Conservation (phyloP, 2,888 invertebrate genomes). For the Anoncus sp. region DNA sequence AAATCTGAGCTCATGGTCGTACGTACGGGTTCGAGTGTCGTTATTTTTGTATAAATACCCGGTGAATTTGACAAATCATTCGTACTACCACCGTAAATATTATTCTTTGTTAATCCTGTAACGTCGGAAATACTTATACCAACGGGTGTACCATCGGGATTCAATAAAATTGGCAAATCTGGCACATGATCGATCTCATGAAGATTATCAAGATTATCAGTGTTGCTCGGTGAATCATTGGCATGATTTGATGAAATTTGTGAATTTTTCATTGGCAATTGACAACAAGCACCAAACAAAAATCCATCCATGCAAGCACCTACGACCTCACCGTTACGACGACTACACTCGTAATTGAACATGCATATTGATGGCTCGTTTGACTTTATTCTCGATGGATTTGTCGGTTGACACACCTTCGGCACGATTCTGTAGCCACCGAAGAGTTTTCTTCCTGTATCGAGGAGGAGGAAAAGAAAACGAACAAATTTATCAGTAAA, state of each 20-base stretch:
- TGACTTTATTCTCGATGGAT: conserved; percentile 85
- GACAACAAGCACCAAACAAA: conserved; percentile 96
- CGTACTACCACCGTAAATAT: conserved; percentile 37
- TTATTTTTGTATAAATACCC: conserved; percentile 70
- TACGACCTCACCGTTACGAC: conserved; percentile 92
- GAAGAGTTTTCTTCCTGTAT: conserved; percentile 87
- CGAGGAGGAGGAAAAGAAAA: conserved; percentile 4
- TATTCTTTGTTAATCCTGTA: conserved; percentile 39
- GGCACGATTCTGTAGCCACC: conserved; percentile 95
- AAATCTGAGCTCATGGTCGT: conserved; percentile 73
- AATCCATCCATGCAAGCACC: conserved; percentile 97
- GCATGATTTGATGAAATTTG: conserved; percentile 73
- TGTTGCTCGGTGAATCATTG: conserved; percentile 67
- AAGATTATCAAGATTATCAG: conserved; percentile 70
- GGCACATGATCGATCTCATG: conserved; percentile 80
- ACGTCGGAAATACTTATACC: conserved; percentile 62
- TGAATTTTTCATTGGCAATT: conserved; percentile 85
- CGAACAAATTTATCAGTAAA: conserved; percentile 11
- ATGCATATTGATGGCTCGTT: conserved; percentile 93
- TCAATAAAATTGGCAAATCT: conserved; percentile 79
- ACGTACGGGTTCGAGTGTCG: conserved; percentile 73
- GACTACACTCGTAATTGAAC: conserved; percentile 96
- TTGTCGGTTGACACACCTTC: conserved; percentile 90
- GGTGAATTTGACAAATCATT: conserved; percentile 60
- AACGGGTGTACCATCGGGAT: conserved; percentile 79